Conservation (phyloP, 2,113 vertebrate species). For the Poeciliopsis occidentalis region DNA sequence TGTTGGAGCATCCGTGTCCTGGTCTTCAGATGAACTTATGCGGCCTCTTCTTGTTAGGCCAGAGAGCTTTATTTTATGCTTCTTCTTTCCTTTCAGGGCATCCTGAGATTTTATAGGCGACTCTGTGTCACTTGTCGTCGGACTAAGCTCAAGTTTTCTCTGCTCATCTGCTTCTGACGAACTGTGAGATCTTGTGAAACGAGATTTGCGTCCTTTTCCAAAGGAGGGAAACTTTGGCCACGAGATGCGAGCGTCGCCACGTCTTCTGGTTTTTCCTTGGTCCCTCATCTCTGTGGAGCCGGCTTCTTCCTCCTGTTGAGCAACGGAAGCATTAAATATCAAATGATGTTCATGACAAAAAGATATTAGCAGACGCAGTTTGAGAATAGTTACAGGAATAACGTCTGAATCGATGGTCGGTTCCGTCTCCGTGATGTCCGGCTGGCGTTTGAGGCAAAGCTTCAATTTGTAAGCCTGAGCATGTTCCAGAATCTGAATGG, state of each 20-base stretch:
- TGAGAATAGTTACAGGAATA: constrained; percentile 67
- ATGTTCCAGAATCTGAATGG: constrained; percentile 93
- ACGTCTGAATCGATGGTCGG: constrained; percentile 58
- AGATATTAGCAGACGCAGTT: background rate
- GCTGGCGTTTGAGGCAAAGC: constrained; percentile 88
- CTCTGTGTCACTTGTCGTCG: constrained; percentile 81
- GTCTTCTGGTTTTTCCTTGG: constrained; percentile 73
- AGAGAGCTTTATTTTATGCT: constrained; percentile 73
- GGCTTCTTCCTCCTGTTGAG: constrained; percentile 72
- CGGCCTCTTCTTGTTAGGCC: constrained; percentile 65
- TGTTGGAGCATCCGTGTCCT: constrained; percentile 59
- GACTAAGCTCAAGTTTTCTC: constrained; percentile 81
- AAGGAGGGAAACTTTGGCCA: constrained; percentile 85
- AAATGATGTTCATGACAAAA: background rate
- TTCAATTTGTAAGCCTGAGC: constrained; percentile 92
- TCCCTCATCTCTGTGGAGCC: constrained; percentile 67
- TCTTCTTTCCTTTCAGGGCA: constrained; percentile 78
- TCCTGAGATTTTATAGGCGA: constrained; percentile 80
- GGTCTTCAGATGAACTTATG: constrained; percentile 78
- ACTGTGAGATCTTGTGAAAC: constrained; percentile 82
- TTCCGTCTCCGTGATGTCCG: constrained; percentile 73
- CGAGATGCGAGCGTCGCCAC: constrained; percentile 78
- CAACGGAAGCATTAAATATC: constrained; percentile 34
- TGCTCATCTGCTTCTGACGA: constrained; percentile 84
- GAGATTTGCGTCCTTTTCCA: constrained; percentile 74